Evolutionary conservation across 2,113 vertebrate genomes (phyloP), one percentile per base, ranked within the genome.

Genomic region (Triplophysa tibetana): DNA sequence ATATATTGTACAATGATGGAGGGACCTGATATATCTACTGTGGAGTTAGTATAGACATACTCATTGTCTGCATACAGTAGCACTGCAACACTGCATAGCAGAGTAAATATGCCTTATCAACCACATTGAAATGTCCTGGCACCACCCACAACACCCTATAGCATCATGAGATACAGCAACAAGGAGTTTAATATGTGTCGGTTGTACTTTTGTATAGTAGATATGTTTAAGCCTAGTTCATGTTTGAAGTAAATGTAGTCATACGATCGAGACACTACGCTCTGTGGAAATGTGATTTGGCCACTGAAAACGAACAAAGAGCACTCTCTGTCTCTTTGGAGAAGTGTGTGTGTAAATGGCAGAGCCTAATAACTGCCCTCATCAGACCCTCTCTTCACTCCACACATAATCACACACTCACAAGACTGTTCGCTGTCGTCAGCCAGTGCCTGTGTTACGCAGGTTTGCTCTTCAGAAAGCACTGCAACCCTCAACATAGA

Each of bases 391-490:
- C 43, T 75, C 54, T 66, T 66, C 45, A 38, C 72, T 58, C 33
- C 68, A 48, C 54, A 38, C 54, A 29, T 8, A 65, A 74, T 65
- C 68, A 77, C 66, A 52, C n/a, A 48, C 81, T 68, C 79, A 78
- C 70, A 78, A 79, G 81, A 81, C n/a, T 13, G 19, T 5, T 17
- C 24, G 41, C 56, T 83, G 70, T 81, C 75, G 60, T 81, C 81
- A 83, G 58, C 50, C 81, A 29, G n/a, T 69, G 33, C 64, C 17
- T 77, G 69, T 75, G 33, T 70, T 66, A 82, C 77, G 43, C 67
- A 62, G 56, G 48, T 63, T 79, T 29, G 17, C 60, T 75, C 43
- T 79, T 79, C 70, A 68, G 38, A 52, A 74, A 74, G 74, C 61
- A 61, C 52, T 21, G 2, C 11, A 21, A n/a, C 26, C 13, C 26